These are phyloP conservation scores for Coelinius sp. DNA, from an alignment of 2,888 invertebrate species.

Conservation along the genomic window DNA sequence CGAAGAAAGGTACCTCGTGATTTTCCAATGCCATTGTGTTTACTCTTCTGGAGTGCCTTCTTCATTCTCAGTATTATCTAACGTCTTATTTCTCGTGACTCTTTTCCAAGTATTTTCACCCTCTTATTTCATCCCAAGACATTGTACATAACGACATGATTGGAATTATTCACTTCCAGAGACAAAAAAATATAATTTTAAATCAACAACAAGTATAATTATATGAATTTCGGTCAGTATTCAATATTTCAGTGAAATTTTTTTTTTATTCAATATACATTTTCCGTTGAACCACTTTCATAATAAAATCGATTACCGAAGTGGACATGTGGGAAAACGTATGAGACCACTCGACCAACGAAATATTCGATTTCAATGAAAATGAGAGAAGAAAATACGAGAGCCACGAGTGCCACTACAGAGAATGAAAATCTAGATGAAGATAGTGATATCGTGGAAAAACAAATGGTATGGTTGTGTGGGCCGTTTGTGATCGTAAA, in stretches of 20 bases:
- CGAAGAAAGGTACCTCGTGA: conserved; percentile 43
- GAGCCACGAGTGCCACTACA: neutral
- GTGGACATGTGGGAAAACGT: conserved; percentile 20
- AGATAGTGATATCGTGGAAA: neutral
- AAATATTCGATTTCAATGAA: conserved; percentile 39
- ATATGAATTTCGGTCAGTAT: neutral
- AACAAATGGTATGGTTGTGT: conserved; percentile 24
- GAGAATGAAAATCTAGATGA: conserved; percentile 1
- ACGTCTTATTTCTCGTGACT: neutral
- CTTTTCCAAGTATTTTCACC: neutral
- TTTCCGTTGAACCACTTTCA: neutral
- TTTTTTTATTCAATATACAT: neutral
- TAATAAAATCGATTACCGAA: conserved; percentile 25
- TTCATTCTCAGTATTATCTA: neutral
- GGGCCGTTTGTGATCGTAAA: conserved; percentile 30
- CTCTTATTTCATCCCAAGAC: neutral
- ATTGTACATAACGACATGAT: neutral
- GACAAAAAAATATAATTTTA: neutral
- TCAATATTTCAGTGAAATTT: neutral
- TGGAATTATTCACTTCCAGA: neutral
- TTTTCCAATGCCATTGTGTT: conserved; percentile 47
- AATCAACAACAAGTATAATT: too few species aligned
- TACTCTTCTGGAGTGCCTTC: conserved; percentile 36
- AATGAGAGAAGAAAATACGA: conserved; percentile 20
- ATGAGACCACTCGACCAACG: conserved; percentile 20